phyloP scores from a whole-genome alignment of 2,113 vertebrate genomes.

The Pollachius pollachius region DNA sequence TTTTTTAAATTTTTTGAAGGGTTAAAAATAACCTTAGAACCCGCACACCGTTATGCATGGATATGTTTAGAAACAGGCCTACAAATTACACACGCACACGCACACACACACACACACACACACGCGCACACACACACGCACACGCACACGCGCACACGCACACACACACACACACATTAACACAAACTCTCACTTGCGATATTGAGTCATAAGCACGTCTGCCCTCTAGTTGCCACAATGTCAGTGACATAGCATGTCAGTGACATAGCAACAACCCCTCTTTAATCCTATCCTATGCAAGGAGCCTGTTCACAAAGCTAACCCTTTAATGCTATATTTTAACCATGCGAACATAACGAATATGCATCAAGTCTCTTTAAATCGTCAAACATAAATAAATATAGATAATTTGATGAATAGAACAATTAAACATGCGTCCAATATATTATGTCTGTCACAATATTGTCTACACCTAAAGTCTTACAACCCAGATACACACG shows the following conservation, averaged over 20 bases:
- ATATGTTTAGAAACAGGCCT: too few species aligned
- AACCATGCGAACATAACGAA: background rate
- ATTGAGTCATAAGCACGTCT: slow-evolving; percentile 58
- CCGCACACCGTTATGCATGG: too few species aligned
- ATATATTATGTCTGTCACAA: background rate
- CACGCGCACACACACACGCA: background rate
- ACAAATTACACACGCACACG: background rate
- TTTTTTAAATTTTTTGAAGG: too few species aligned
- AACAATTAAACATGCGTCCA: background rate
- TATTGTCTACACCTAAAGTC: background rate
- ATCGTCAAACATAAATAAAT: background rate
- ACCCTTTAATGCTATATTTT: background rate
- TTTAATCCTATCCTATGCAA: too few species aligned
- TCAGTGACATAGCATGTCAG: slow-evolving; percentile 40
- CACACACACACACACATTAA: slow-evolving; percentile 2
- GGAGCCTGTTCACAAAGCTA: too few species aligned
- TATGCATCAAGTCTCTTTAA: background rate
- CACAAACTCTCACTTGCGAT: slow-evolving; percentile 10
- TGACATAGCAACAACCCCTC: slow-evolving; percentile 16
- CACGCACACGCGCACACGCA: background rate
- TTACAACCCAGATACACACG: background rate
- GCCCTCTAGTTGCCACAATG: slow-evolving; percentile 70
- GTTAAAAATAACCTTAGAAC: too few species aligned
- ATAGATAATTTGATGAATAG: background rate
- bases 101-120: background rate